Conservation (phyloP, 1,140 invertebrate genomes). For the Tetramorium parvispinum region DNA sequence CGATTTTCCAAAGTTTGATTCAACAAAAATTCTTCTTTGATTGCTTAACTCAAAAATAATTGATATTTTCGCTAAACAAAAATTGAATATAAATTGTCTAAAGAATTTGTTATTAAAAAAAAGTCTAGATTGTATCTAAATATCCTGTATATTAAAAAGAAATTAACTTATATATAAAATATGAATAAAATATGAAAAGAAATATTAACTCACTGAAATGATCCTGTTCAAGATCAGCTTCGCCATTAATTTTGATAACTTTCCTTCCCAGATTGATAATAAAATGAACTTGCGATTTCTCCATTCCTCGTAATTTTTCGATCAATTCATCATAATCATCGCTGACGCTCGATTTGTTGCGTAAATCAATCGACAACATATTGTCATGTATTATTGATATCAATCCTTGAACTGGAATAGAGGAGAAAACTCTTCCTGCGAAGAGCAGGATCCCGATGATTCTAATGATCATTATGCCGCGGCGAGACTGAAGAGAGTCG, state of each 20-base stretch:
- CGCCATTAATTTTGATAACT: background rate
- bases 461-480: slow-evolving; percentile 19
- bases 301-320: background rate
- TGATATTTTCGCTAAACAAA: background rate
- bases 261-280: background rate
- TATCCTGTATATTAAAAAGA: background rate
- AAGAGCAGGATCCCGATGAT: slow-evolving; percentile 20
- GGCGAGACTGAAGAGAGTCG: slow-evolving; percentile 26
- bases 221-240: background rate
- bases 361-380: background rate
- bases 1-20: background rate
- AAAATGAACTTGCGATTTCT: background rate
- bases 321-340: background rate
- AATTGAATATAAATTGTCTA: too few relatives aligned
- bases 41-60: background rate
- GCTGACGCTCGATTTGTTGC: background rate
- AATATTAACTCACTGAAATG: background rate
- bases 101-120: background rate
- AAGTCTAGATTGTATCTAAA: background rate
- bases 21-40: background rate
- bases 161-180: too few relatives aligned
- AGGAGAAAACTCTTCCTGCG: background rate
- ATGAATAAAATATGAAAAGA: too few relatives aligned
- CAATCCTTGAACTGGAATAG: background rate
- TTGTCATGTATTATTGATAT: background rate